These are phyloP conservation scores for Pungitius pungitius DNA, from an alignment of 2,113 vertebrate genomes.

Conservation along the genomic window DNA sequence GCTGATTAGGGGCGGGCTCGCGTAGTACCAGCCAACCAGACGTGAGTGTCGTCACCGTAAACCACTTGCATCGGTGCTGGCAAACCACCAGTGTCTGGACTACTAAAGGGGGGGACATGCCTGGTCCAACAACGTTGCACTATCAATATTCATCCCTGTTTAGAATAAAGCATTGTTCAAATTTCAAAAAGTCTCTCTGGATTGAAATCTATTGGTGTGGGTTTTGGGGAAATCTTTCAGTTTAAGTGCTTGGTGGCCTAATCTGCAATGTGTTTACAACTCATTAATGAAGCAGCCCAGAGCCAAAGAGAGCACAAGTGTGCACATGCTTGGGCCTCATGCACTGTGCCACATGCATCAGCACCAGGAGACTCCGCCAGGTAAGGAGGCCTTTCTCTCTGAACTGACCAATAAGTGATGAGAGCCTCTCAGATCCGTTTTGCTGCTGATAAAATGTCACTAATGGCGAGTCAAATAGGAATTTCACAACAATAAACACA, in stretches of 20 bases:
- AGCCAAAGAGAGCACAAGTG: background rate
- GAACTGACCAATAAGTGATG: slow-evolving; percentile 33
- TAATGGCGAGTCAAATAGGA: slow-evolving; percentile 15
- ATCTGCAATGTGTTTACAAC: background rate
- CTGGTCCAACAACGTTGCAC: no score
- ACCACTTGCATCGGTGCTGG: no score
- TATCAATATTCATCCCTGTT: no score
- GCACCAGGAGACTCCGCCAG: slow-evolving; percentile 5
- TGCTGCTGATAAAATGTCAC: no score
- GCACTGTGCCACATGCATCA: background rate
- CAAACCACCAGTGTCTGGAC: no score
- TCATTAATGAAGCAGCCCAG: background rate
- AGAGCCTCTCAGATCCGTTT: slow-evolving; percentile 2
- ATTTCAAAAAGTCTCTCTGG: no score
- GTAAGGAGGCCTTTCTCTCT: slow-evolving; percentile 25
- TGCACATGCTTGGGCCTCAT: background rate
- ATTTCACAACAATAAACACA: slow-evolving; percentile 8
- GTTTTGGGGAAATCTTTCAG: background rate
- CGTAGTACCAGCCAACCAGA: no score
- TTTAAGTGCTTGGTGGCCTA: background rate
- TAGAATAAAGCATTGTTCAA: no score
- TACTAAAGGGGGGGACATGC: no score
- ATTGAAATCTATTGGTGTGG: no score
- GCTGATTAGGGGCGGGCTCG: no score
- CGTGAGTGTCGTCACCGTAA: no score